Evolutionary conservation across 2,113 vertebrate species (phyloP), one percentile per base, ranked within the genome.

Genomic region (Antigone vipio): DNA sequence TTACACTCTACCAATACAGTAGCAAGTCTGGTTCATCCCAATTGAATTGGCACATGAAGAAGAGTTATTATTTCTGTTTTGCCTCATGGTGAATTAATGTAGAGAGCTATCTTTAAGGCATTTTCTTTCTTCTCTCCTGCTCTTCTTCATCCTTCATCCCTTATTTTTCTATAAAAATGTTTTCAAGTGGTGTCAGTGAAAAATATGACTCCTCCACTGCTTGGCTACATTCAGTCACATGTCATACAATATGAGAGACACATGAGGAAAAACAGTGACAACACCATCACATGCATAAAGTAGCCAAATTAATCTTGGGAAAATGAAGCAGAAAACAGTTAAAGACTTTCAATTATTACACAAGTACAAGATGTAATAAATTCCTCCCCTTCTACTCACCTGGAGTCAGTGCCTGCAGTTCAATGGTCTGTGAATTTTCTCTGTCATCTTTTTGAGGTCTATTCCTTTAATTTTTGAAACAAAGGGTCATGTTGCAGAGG

Each of bases 251-350:
- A 75, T 63, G 85, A 85, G 69, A 95, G 38, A 89, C 80, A 85
- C 35, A 34, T 15, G 17, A 85, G 32, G 34, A 73, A 85, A 92
- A 93, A 64, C 73, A 90, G 26, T 79, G 79, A 60, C 44, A 64
- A 22, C 38, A 55, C 5, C 55, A 76, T 85, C 79, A 64, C n/a
- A 40, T 42, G 44, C 77, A 92, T 92, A 84, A 74, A 92, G 78
- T 93, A 82, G 44, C 62, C 35, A 88, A 93, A 92, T 93, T 91
- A 89, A 92, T 85, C 69, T 73, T 71, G 92, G 73, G 66, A 93
- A 95, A 96, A 92, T 55, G 55, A 91, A 89, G 32, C 55, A 92
- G 95, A 88, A 97, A 97, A 89, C 40, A 95, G 74, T 92, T 94
- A 86, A 50, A 92, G 76, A 93, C 71, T 64, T 92, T 85, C 85